Conservation (phyloP, 92 coral and sea anemone species). For the Epizoanthus fatuus region DNA sequence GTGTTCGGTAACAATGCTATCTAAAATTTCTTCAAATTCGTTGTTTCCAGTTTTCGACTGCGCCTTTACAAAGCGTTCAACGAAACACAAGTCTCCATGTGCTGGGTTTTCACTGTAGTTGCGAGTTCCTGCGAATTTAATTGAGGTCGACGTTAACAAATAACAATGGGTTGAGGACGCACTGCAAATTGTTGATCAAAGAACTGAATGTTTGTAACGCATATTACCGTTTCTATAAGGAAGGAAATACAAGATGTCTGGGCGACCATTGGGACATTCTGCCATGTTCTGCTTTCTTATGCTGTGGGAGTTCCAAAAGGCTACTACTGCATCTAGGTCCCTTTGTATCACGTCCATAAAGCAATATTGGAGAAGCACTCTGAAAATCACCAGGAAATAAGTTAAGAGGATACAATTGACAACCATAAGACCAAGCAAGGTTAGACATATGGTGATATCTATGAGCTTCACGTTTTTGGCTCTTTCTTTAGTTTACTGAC, state of each 20-base stretch:
- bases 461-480: neutral
- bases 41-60: slow-evolving; percentile 35
- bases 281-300: slow-evolving; percentile 36
- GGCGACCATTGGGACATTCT: slow-evolving; percentile 30
- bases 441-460: neutral
- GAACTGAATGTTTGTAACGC: neutral
- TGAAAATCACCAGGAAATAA: neutral
- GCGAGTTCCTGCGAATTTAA: slow-evolving; percentile 6
- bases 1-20: slow-evolving; percentile 4
- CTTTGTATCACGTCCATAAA: slow-evolving; percentile 47
- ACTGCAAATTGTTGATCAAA: slow-evolving; percentile 20
- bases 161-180: neutral
- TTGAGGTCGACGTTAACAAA: neutral
- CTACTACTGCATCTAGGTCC: slow-evolving; percentile 38
- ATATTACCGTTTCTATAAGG: slow-evolving; percentile 24
- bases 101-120: slow-evolving; percentile 19
- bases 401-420: too few species aligned
- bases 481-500: neutral
- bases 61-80: slow-evolving; percentile 1
- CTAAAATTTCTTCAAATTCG: slow-evolving; percentile 10
- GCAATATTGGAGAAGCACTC: slow-evolving; percentile 29
- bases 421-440: neutral
- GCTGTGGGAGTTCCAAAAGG: slow-evolving; percentile 44
- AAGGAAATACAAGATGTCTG: slow-evolving; percentile 44
- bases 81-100: slow-evolving; percentile 8